Evolutionary conservation across 2,797 vertebrate genomes (phyloP), one percentile per base, ranked within the genome.

Genomic region (Chrysocyon brachyurus): DNA sequence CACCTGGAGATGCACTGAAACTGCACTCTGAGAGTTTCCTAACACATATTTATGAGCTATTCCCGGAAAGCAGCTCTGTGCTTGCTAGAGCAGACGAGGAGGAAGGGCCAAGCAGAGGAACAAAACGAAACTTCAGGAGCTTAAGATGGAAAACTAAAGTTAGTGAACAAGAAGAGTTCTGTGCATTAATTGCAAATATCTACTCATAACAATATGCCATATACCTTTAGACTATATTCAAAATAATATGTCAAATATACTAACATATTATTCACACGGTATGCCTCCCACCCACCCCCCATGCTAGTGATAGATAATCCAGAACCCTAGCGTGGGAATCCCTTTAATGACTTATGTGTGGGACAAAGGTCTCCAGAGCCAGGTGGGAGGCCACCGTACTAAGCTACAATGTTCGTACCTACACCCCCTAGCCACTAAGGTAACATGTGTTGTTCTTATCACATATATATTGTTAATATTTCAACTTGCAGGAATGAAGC

Each of bases 391-490:
- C 72, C 77, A 72, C 22, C 31, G 85, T 7, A 57, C 52, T 82
- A 72, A 57, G 77, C 79, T 49, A 5, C 2, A 54, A 24, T 3
- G 49, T 2, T 22, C 36, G 40, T 33, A 33, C 28, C 75, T 33
- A 36, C 1, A 16, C 57, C 52, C 70, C n/a, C 22, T 22, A 12
- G 57, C 36, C 75, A 31, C 61, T 63, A 12, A 68, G 49, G 68
- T 33, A 54, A 88, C 72, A 64, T 46, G 22, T 22, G 26, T 61
- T 24, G 12, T 77, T 93, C 96, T 97, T 97, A 98, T 97, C 97
- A 66, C 15, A 21, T 96, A 82, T 7, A 6, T 33, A 19, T 1
- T 94, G 96, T 97, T 98, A 96, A 96, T 91, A 21, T 75, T 96
- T 88, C 88, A 93, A 97, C 97, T 95, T 66, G 63, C 49, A 94